These are phyloP conservation scores for Berghia stephanieae DNA, from an alignment of 1,140 invertebrate species.

Conservation along the genomic window DNA sequence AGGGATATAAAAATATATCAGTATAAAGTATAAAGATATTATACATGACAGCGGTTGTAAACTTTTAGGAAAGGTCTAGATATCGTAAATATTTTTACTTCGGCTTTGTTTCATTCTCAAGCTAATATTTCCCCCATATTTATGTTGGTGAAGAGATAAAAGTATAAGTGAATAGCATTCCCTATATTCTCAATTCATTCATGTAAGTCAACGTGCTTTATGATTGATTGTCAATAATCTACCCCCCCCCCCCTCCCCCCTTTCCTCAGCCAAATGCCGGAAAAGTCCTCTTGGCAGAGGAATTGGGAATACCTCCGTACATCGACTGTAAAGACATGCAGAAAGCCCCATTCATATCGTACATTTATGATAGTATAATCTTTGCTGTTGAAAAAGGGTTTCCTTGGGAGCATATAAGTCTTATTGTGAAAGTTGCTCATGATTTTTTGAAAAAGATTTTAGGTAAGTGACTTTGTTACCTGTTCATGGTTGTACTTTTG, in stretches of 20 bases:
- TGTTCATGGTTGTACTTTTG: constrained; percentile 3
- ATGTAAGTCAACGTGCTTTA: too few species aligned
- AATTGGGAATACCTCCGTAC: constrained; percentile 41
- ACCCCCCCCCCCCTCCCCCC: too few species aligned
- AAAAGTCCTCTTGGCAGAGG: constrained; percentile 36
- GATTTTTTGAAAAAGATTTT: constrained; percentile 46
- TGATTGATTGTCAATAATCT: too few species aligned
- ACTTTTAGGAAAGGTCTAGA: too few species aligned
- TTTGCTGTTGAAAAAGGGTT: constrained; percentile 60
- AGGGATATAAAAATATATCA: too few species aligned
- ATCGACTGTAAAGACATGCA: constrained; percentile 47
- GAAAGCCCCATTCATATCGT: constrained; percentile 51
- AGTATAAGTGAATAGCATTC: too few species aligned
- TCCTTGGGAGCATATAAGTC: constrained; percentile 53
- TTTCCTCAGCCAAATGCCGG: not conserved
- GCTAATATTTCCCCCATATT: not conserved
- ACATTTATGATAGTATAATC: constrained; percentile 53
- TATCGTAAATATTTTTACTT: not conserved
- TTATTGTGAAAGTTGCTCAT: constrained; percentile 45
- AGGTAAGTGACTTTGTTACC: constrained; percentile 40
- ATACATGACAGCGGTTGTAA: too few species aligned
- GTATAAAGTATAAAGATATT: too few species aligned
- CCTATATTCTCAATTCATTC: too few species aligned
- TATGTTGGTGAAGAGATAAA: too few species aligned
- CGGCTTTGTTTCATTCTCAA: not conserved